These are phyloP conservation scores for Zootoca vivipara DNA, from an alignment of 2,113 vertebrate genomes.

Conservation along the genomic window DNA sequence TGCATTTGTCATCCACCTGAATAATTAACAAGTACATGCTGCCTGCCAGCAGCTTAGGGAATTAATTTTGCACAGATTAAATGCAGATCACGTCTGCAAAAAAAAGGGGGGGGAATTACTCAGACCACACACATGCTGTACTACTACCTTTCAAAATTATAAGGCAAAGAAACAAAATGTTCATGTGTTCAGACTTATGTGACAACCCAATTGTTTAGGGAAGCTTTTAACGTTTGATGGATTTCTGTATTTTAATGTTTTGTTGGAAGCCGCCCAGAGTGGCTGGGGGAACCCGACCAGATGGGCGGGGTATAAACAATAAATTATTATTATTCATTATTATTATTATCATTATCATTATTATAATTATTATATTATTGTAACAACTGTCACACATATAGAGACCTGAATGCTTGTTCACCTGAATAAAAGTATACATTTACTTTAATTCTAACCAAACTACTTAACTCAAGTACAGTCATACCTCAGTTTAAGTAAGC, in stretches of 20 bases:
- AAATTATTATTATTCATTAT: too few relatives aligned
- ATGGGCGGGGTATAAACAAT: too few relatives aligned
- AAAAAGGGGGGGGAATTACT: slow-evolving; percentile 33
- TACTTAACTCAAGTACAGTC: slow-evolving; percentile 27
- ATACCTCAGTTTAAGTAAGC: too few relatives aligned
- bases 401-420: slow-evolving; percentile 33
- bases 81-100: slow-evolving; percentile 79
- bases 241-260: too few relatives aligned
- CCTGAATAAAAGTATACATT: slow-evolving; percentile 9
- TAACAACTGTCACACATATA: slow-evolving; percentile 35
- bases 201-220: slow-evolving; percentile 53
- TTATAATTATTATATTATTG: too few relatives aligned
- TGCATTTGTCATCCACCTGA: slow-evolving; percentile 88
- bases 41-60: slow-evolving; percentile 84
- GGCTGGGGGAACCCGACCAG: too few relatives aligned
- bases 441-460: neutral
- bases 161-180: slow-evolving; percentile 56
- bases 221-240: too few relatives aligned
- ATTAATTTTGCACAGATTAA: slow-evolving; percentile 81
- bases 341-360: too few relatives aligned
- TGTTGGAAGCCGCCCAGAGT: too few relatives aligned
- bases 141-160: slow-evolving; percentile 64
- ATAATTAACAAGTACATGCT: slow-evolving; percentile 90
- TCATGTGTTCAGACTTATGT: slow-evolving; percentile 34
- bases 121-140: slow-evolving; percentile 75